A percentile compares a stretch with the other conserved stretches of the same genome.
Evolutionary conservation across 2,113 vertebrate species (phyloP).

Genomic region (Burhinus oedicnemus): DNA sequence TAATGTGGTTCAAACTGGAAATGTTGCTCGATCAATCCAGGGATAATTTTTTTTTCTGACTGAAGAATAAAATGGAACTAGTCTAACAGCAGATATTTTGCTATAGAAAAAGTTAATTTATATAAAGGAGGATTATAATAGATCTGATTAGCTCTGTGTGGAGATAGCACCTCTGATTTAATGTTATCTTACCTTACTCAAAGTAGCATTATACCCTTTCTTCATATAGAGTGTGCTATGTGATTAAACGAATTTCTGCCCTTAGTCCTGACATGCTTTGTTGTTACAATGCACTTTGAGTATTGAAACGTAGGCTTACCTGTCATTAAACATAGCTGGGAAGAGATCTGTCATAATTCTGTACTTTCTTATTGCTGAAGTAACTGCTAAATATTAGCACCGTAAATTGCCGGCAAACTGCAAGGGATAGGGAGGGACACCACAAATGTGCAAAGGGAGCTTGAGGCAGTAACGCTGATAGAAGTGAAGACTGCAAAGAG

Average conservation of each 20-base stretch:
- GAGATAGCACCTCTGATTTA: background rate
- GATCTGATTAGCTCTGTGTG: background rate
- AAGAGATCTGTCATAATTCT: background rate
- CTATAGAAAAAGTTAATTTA: background rate
- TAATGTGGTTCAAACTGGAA: slow-evolving; percentile 43
- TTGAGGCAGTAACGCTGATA: background rate
- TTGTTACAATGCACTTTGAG: background rate
- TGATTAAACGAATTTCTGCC: slow-evolving; percentile 1
- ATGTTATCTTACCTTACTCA: background rate
- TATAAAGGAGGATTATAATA: background rate
- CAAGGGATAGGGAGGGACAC: fast-evolving
- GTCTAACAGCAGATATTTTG: background rate
- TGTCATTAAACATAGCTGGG: background rate
- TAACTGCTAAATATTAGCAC: background rate
- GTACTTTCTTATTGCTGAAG: background rate
- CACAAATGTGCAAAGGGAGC: background rate
- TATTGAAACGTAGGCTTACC: background rate
- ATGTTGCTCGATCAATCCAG: background rate
- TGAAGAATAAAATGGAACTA: background rate
- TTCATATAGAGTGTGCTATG: background rate
- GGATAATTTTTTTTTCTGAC: background rate
- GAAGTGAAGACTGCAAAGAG: background rate
- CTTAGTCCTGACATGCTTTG: background rate
- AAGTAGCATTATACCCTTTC: background rate
- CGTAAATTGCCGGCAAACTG: background rate